A percentile compares a stretch with the other conserved stretches of the same genome.
phyloP scores from a whole-genome alignment of 2,888 invertebrate genomes.

The Periphyllus acericola region DNA sequence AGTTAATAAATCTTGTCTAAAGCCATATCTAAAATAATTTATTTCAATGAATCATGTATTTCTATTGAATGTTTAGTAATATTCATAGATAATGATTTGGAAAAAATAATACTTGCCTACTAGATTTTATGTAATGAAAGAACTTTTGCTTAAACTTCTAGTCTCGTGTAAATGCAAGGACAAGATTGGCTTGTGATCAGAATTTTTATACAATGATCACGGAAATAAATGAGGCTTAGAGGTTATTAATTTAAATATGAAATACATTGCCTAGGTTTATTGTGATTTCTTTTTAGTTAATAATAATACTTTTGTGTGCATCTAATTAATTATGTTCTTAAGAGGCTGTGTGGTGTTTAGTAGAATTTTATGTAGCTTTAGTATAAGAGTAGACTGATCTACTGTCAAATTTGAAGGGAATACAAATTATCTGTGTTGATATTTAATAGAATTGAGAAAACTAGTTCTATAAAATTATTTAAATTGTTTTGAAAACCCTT shows the following conservation, averaged over 20 bases:
- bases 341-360: too few species aligned
- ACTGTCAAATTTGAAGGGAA: too few species aligned
- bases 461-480: too few species aligned
- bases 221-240: conserved; percentile 27
- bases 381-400: too few species aligned
- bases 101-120: conserved; percentile 25
- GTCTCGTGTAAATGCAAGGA: conserved; percentile 6
- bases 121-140: conserved; percentile 29
- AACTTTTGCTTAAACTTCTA: conserved; percentile 3
- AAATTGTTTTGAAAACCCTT: too few species aligned
- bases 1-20: conserved; percentile 22
- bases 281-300: too few species aligned
- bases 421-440: too few species aligned
- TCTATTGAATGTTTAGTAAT: conserved; percentile 1
- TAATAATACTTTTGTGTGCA: too few species aligned
- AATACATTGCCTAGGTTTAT: conserved; percentile 69
- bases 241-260: not conserved
- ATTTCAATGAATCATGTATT: not conserved
- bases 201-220: conserved; percentile 40
- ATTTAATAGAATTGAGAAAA: too few species aligned
- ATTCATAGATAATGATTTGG: not conserved
- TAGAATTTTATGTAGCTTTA: too few species aligned
- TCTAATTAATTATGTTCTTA: too few species aligned
- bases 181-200: not conserved
- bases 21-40: conserved; percentile 28